Conservation (phyloP, 2,797 vertebrate genomes). For the Clamator glandarius region DNA sequence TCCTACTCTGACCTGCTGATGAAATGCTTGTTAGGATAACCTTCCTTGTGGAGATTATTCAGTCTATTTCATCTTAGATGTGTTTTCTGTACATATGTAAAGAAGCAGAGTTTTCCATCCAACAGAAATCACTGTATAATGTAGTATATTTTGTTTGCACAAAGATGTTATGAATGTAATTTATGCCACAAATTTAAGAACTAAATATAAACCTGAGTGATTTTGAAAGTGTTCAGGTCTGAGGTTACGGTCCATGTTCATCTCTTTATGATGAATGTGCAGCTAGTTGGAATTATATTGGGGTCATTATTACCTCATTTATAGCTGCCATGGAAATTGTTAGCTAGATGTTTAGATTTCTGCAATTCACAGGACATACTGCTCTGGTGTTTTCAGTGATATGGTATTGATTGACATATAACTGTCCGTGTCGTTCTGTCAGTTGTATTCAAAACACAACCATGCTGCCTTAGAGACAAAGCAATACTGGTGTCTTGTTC, state of each 20-base stretch:
- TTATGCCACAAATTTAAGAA: background rate
- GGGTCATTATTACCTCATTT: background rate
- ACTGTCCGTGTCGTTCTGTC: background rate
- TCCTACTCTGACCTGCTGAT: conserved; percentile 11
- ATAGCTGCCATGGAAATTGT: background rate
- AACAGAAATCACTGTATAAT: background rate
- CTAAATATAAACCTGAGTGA: background rate
- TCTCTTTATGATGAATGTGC: background rate
- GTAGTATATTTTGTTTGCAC: background rate
- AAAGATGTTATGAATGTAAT: background rate
- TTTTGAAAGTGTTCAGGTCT: background rate
- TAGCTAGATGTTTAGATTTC: background rate
- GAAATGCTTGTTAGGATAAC: conserved; percentile 1
- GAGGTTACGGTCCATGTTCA: background rate
- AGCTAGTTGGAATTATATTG: background rate
- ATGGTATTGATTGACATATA: background rate
- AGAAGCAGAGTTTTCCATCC: background rate
- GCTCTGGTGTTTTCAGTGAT: background rate
- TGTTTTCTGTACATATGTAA: background rate
- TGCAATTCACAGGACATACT: background rate
- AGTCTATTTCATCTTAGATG: background rate
- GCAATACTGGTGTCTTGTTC: background rate
- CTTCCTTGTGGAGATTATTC: background rate
- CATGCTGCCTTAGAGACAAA: background rate
- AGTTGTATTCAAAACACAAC: background rate